Evolutionary conservation across 2,888 invertebrate species (phyloP).

Genomic region (Habroteleia sp.): DNA sequence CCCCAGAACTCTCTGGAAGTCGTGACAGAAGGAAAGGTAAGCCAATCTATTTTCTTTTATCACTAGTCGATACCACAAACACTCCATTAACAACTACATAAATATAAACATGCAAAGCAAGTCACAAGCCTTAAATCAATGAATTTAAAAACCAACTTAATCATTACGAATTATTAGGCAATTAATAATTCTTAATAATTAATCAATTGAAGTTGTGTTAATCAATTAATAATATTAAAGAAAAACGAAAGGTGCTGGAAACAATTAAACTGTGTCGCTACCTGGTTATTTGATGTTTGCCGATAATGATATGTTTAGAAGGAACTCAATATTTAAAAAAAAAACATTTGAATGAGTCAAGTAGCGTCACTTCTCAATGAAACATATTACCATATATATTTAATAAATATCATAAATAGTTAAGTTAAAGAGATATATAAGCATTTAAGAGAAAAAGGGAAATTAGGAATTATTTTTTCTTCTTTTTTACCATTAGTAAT

Average conservation of each 20-base stretch:
- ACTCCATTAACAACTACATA: conserved; percentile 5
- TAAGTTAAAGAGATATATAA: no score
- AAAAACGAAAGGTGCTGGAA: conserved; percentile 47
- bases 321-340: background rate
- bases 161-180: conserved; percentile 52
- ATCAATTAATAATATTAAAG: conserved; percentile 20
- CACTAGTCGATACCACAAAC: conserved; percentile 5
- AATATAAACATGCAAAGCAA: conserved; percentile 20
- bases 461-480: no score
- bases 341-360: conserved; percentile 1
- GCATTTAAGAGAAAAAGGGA: no score
- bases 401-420: no score
- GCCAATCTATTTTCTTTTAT: conserved; percentile 1
- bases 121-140: conserved; percentile 42
- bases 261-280: conserved; percentile 37
- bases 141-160: conserved; percentile 30
- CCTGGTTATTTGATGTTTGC: conserved; percentile 20
- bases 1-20: no score
- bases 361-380: conserved; percentile 6
- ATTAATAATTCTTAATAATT: conserved; percentile 58
- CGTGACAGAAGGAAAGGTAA: conserved; percentile 44
- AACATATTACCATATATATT: no score
- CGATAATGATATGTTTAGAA: background rate
- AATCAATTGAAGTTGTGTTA: conserved; percentile 47
- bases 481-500: background rate